Percentiles rank a stretch among this genome's conserved stretches.
These are phyloP conservation scores for Zingel zingel DNA, from an alignment of 2,113 vertebrate species.

Conservation along the genomic window DNA sequence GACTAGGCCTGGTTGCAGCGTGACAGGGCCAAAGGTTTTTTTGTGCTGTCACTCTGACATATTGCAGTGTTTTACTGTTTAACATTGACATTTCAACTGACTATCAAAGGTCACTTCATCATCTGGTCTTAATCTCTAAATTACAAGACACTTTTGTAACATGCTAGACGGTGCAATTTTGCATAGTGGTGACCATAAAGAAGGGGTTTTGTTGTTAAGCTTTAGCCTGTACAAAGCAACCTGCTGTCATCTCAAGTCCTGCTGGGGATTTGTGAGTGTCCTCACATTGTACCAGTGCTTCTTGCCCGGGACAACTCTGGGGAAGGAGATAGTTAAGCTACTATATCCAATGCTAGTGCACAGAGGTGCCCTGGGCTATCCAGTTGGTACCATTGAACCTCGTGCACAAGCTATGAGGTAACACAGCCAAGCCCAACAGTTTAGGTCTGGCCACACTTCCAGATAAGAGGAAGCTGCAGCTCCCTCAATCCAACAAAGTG, in stretches of 20 bases:
- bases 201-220: not conserved
- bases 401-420: not conserved
- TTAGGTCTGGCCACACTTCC: not conserved
- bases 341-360: not conserved
- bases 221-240: not conserved
- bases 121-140: not conserved
- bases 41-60: not conserved
- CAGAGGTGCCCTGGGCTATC: not conserved
- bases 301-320: not conserved
- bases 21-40: not conserved
- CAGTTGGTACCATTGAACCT: not conserved
- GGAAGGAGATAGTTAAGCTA: not conserved
- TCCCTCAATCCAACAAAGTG: not conserved
- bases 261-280: not conserved
- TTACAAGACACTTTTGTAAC: not conserved
- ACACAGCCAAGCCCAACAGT: not conserved
- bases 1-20: not conserved
- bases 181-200: not conserved
- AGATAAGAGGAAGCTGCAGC: conserved; percentile 9
- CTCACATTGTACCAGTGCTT: not conserved
- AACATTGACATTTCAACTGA: not conserved
- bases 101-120: not conserved
- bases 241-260: not conserved
- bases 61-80: not conserved
- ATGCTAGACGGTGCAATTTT: not conserved